Base-by-base conservation (phyloP, 2,113 vertebrate genomes). In the Paracanthobrama guichenoti region DNA sequence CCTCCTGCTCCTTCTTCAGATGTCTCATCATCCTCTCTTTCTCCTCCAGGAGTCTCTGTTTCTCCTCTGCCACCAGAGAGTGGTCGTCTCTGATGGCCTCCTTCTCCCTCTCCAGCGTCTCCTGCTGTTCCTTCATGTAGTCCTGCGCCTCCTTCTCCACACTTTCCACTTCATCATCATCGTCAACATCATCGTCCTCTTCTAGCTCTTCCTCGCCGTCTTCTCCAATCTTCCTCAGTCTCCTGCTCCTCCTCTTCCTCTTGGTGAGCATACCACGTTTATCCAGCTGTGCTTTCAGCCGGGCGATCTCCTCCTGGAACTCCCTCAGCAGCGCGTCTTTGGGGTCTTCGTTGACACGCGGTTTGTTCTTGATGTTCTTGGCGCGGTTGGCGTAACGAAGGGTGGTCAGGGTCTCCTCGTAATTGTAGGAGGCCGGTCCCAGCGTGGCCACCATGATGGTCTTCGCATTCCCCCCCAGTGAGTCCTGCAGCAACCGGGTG, bases 311-410 rank as follows among this genome's bases (percentile, higher is more conserved):
- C 87, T 92, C 96, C 94, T 99, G 97, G 76, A 99, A 99, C 90
- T 99, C 97, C 39, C 97, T 91, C 84, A 99, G 94, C 39, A 99
- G 93, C 0, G 98, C 97, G 82, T 99, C 97, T 89, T 99, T 99
- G 89, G 98, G 98, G 89, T 99, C 98, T 88, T 99, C 98, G 0
- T 99, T 99, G 90, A 99, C 96, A 26, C 96, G 92, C 0, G 98
- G 98, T 88, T 96, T 97, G 93, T 99, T 99, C 91, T 97, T 96
- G 93, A 99, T 99, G 93, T 98, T 98, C 93, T 99, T 99, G 91
- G 98, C 97, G 42, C 98, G 93, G 92, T 97, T 99, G 93, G 98
- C 97, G 0, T 99, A 99, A 62, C 98, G 92, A 20, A 99, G 94
- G 14, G 98, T 99, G 81, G 96, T 98, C 76, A 99, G 94, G 88